Evolutionary conservation across 2,888 invertebrate genomes (phyloP), one percentile per base, ranked within the genome.

Genomic region (Sphinx pinastri): DNA sequence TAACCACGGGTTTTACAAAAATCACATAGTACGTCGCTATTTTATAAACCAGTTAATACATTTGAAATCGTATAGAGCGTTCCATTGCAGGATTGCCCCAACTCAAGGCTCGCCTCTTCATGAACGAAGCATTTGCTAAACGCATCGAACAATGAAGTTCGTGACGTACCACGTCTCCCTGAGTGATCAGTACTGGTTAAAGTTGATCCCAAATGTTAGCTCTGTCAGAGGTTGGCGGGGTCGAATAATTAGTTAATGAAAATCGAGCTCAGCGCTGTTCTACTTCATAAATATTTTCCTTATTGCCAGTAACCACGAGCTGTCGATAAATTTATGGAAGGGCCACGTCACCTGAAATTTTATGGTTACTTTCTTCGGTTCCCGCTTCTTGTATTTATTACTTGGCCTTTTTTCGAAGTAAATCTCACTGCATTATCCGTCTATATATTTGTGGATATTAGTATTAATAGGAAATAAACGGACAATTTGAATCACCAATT

Each of bases 251-350:
- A 92, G 88, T 88, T 92, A 91, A 92, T 92, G 92, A 92, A 90
- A 89, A 85, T 90, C 85, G 88, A 85, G 83, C 84, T 81, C 80
- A 82, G 76, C 81, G 79, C 83, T 80, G 86, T 87, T 90, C 88
- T 87, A 86, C 88, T 90, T 91, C 88, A 92, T 92, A 93, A 93
- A 93, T 93, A 93, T 91, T 91, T 90, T 88, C 88, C 86, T 92
- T 91, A 92, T 91, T 88, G 91, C 90, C 92, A 87, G 90, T 89
- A 92, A 90, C 92, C 92, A 92, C 92, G 93, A 91, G 86, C 91
- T 91, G 90, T 90, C 92, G 90, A 93, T 92, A 92, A 92, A 92
- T 92, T 92, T 92, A 92, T 92, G 88, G 90, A 88, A 89, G 90
- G 82, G 88, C 89, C 85, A 88, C 90, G 90, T 92, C 92, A 92